A percentile compares a stretch with the other conserved stretches of the same genome.
Conservation (phyloP, 2,113 vertebrate genomes). For the Anolis sagrei region DNA sequence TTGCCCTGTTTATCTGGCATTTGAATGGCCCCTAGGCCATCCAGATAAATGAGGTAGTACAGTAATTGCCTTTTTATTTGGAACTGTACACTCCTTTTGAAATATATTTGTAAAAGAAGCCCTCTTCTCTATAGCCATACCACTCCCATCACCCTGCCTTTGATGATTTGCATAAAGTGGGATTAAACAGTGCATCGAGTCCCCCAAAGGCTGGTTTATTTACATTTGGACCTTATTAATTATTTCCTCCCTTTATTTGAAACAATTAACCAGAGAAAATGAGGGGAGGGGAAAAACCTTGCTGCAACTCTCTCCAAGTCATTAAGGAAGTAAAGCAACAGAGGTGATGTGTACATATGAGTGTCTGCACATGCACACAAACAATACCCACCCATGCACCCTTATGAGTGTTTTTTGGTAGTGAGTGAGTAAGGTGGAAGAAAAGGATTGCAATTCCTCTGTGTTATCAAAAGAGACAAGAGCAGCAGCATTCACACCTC, state of each 20-base stretch:
- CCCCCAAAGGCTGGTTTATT: conserved; percentile 46
- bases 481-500: conserved; percentile 85
- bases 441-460: conserved; percentile 71
- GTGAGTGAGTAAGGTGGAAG: conserved; percentile 2
- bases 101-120: conserved; percentile 44
- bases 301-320: conserved; percentile 51
- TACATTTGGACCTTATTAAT: conserved; percentile 61
- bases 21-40: not conserved
- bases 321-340: conserved; percentile 37
- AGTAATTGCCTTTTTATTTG: conserved; percentile 7
- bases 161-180: conserved; percentile 57
- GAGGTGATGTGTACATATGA: not conserved
- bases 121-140: conserved; percentile 41
- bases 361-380: not conserved
- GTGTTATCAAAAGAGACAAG: conserved; percentile 86
- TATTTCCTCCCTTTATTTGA: conserved; percentile 66
- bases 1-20: conserved; percentile 14
- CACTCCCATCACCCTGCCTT: not conserved
- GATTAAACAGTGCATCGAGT: conserved; percentile 48
- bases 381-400: not conserved
- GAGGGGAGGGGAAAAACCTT: conserved; percentile 31
- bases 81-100: conserved; percentile 45
- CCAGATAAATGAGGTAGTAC: conserved; percentile 15
- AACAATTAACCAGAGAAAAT: conserved; percentile 64
- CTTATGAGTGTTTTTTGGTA: conserved; percentile 57